Base-by-base conservation (phyloP, 2,888 invertebrate species). In the Hypercompe scribonia region DNA sequence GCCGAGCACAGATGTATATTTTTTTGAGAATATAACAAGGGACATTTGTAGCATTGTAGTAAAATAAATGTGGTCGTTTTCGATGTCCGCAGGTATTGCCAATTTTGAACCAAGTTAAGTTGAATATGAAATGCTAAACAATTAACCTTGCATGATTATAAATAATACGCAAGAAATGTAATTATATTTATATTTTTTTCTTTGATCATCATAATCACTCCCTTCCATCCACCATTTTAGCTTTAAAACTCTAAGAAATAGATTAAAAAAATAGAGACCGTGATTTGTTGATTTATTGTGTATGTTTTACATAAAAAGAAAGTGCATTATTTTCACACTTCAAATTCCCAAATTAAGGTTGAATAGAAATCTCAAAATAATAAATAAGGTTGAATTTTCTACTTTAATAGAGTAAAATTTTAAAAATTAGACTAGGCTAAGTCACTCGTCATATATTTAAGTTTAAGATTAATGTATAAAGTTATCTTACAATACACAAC, bases 401-500 rank as follows among this genome's bases (percentile, higher is more conserved):
- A n/a, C n/a, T n/a, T n/a, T n/a, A n/a, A n/a, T n/a, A n/a, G n/a
- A n/a, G n/a, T n/a, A n/a, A n/a, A n/a, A n/a, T n/a, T n/a, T n/a
- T n/a, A n/a, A 18, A 42, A 18, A 15, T 42, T 15, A 42, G 13
- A 11, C 2, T 42, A 3, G 42, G 18, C 13, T 13, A 13, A 39
- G 15, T 39, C 5, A 39, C 15, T 39, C 39, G 18, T 8, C 15
- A 42, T 18, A 46, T 46, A 21, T 21, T 0, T 54, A n/a, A n/a
- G 11, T 50, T 7, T n/a, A 11, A 54, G 13, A 54, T 24, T 54
- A n/a, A 24, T n/a, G 11, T 0, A 18, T 54, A n/a, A 54, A 54
- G 7, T 21, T 18, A 42, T 70, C 33, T 70, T 66, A 65, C 68
- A 66, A 72, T 78, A 74, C 70, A 70, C 34, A 73, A 66, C 42